Evolutionary conservation across 2,113 vertebrate species (phyloP), one percentile per base, ranked within the genome.

Genomic region (Emberiza fucata): DNA sequence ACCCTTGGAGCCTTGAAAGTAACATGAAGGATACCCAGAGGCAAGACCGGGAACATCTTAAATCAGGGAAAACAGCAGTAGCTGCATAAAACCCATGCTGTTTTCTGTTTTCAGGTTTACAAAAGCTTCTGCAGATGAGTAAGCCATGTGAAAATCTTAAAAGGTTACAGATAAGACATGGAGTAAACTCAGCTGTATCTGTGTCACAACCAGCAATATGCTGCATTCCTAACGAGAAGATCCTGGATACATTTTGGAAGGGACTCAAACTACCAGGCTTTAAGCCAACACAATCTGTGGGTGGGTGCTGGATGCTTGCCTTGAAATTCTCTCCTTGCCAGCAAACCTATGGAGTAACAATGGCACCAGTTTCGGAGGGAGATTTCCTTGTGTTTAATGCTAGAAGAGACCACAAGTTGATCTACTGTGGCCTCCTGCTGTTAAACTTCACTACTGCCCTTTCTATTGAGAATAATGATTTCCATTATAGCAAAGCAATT

Each of bases 241-340:
- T 76, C 83, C 95, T 84, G 84, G 50, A 61, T 75, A 60, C 33
- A 6, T 80, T 83, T 88, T 95, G 95, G 94, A 96, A 92, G 39
- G 27, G 79, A 91, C 95, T 92, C 92, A 68, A 86, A 81, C 39
- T 81, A 77, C 50, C 76, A 68, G 97, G 96, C 96, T 94, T 45
- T 6, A 66, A 92, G 96, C 98, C 98, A 97, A 94, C 81, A 96
- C 59, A 92, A 86, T 92, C 96, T 53, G 97, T 97, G 97, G 96
- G 96, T 83, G 95, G 71, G 85, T 92, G 95, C 53, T 97, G 97
- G 92, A 97, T 84, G 29, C 14, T 42, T 95, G 95, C 95, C 96
- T 86, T 72, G 61, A 86, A 93, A 77, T 51, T n/a, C 33, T 63
- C 81, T 89, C 75, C 76, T 81, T 91, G 95, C 93, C 96, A 97